phyloP scores from a whole-genome alignment of 1,140 invertebrate species.

The Venturia canescens region DNA sequence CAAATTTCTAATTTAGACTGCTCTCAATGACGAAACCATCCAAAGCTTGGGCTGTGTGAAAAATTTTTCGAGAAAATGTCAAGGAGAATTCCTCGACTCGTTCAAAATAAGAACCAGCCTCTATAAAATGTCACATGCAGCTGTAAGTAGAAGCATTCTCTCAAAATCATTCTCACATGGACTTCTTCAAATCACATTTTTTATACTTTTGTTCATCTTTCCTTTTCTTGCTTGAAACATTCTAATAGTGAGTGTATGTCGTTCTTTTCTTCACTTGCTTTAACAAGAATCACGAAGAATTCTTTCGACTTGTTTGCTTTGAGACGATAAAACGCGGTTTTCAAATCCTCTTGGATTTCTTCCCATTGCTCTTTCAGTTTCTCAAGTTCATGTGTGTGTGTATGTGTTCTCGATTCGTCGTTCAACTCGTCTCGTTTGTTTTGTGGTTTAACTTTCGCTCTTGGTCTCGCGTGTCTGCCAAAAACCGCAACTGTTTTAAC shows the following conservation, averaged over 20 bases:
- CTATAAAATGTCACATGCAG: neutral
- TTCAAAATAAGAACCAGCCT: neutral
- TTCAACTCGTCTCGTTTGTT: slow-evolving; percentile 32
- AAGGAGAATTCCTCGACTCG: neutral
- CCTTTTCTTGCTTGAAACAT: neutral
- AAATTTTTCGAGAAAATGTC: neutral
- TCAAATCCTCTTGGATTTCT: slow-evolving; percentile 9
- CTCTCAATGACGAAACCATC: too few relatives aligned
- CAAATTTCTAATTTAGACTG: too few relatives aligned
- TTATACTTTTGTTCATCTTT: neutral
- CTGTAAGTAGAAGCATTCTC: neutral
- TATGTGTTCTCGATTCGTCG: slow-evolving; percentile 9
- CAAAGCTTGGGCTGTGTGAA: too few relatives aligned
- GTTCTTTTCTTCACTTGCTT: neutral
- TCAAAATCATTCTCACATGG: neutral
- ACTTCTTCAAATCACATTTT: neutral
- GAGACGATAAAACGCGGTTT: slow-evolving; percentile 38
- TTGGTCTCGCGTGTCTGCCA: slow-evolving; percentile 3
- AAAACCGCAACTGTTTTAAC: slow-evolving; percentile 27
- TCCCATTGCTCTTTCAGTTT: neutral
- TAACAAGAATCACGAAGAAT: slow-evolving; percentile 30
- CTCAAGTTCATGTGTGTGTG: slow-evolving; percentile 20
- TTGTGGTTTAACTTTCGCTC: slow-evolving; percentile 19
- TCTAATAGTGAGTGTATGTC: neutral
- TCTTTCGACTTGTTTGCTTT: slow-evolving; percentile 18